These are phyloP conservation scores for Cettia cetti DNA, from an alignment of 2,113 vertebrate genomes.

Conservation along the genomic window DNA sequence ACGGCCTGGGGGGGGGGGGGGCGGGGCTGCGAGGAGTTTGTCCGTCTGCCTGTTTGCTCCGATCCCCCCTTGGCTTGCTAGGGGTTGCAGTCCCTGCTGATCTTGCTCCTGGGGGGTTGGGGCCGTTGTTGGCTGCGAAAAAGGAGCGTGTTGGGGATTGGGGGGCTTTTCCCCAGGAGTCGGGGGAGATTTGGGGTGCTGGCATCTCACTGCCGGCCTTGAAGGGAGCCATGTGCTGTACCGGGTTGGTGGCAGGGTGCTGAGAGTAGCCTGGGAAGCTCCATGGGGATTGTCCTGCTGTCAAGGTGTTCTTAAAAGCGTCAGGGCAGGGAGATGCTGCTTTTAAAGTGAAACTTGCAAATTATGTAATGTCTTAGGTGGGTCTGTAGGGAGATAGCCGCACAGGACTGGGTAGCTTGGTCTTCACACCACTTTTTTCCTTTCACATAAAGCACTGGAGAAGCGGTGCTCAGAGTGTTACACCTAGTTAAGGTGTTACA, in stretches of 20 bases:
- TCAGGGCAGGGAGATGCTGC: not conserved
- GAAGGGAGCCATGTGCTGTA: not conserved
- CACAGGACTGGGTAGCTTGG: not conserved
- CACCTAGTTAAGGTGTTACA: not conserved
- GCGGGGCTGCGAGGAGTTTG: not conserved
- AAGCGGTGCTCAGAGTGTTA: not conserved
- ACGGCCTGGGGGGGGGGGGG: not conserved
- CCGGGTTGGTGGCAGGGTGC: not conserved
- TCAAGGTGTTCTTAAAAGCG: not conserved
- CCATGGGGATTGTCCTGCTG: not conserved
- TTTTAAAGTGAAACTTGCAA: not conserved
- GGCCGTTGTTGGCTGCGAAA: not conserved
- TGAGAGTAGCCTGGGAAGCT: not conserved
- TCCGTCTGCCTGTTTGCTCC: not conserved
- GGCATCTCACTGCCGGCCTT: not conserved
- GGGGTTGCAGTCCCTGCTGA: not conserved
- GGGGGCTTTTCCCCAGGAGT: not conserved
- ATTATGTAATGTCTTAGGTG: not conserved
- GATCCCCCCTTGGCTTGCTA: not conserved
- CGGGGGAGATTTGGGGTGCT: not conserved
- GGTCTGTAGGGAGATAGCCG: not conserved
- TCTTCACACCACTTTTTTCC: not conserved
- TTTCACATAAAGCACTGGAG: not conserved
- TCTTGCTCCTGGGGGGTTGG: not conserved
- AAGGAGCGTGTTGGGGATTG: not conserved